These are phyloP conservation scores for Anoplophora glabripennis DNA, from an alignment of 1,140 invertebrate genomes.

Conservation along the genomic window DNA sequence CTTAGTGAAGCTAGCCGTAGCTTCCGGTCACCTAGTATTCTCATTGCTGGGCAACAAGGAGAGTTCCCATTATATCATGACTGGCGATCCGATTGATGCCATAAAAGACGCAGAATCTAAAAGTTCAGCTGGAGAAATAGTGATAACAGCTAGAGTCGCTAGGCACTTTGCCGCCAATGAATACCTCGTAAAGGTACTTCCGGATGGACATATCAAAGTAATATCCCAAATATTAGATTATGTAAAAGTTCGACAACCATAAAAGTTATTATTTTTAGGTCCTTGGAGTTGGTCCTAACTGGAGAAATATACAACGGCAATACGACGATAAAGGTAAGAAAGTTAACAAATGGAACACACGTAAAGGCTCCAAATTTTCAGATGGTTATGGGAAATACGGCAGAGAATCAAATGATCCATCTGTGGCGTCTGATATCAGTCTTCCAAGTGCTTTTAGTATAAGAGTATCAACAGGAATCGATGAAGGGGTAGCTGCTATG, in stretches of 20 bases:
- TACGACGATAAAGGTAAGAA: constrained; percentile 6
- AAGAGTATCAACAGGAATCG: too few relatives aligned
- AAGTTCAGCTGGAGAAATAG: constrained; percentile 54
- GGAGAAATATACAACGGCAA: constrained; percentile 36
- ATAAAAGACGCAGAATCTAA: constrained; percentile 54
- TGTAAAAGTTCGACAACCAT: too few relatives aligned
- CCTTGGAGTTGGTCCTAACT: constrained; percentile 41
- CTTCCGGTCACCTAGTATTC: constrained; percentile 58
- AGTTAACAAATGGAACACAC: too few relatives aligned
- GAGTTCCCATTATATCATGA: constrained; percentile 57
- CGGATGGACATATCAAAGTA: constrained; percentile 48
- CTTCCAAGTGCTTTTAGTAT: too few relatives aligned
- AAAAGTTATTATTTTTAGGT: constrained; percentile 14
- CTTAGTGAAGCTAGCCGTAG: constrained; percentile 62
- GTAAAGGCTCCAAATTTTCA: too few relatives aligned
- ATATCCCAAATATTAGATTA: background rate
- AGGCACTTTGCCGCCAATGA: constrained; percentile 49
- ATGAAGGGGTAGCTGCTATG: too few relatives aligned
- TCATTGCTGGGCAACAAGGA: constrained; percentile 56
- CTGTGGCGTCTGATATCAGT: too few relatives aligned
- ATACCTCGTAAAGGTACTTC: constrained; percentile 38
- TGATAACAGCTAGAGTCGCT: constrained; percentile 53
- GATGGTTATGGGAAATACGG: too few relatives aligned
- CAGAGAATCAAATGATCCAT: too few relatives aligned
- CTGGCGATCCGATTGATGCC: constrained; percentile 61